Conservation (phyloP, 2,888 invertebrate species). For the Idaea dimidiata region DNA sequence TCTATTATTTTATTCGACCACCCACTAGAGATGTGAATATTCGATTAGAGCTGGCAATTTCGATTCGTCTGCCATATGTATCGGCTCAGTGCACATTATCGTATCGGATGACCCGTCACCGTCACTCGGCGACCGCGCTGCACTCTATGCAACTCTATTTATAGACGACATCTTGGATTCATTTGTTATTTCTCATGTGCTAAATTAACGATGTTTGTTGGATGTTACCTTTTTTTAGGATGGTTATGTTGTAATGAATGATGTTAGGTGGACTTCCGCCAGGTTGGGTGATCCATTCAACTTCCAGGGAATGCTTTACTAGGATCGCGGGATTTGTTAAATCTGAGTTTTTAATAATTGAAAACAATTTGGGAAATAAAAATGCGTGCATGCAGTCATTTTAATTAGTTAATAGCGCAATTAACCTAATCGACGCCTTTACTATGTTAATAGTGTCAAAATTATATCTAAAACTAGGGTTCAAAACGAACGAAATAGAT, state of each 20-base stretch:
- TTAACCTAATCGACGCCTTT: no score
- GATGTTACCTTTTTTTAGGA: background rate
- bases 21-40: conserved; percentile 23
- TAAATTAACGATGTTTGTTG: conserved; percentile 6
- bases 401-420: no score
- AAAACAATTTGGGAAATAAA: no score
- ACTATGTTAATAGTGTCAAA: no score
- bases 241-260: background rate
- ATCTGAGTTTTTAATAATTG: no score
- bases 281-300: no score
- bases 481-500: no score
- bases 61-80: conserved; percentile 68
- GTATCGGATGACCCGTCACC: conserved; percentile 70
- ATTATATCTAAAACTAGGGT: no score
- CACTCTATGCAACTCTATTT: conserved; percentile 62
- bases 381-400: no score
- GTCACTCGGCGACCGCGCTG: conserved; percentile 44
- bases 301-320: no score
- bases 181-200: conserved; percentile 28
- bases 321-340: no score
- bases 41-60: conserved; percentile 33
- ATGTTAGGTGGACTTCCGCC: no score
- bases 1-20: conserved; percentile 13
- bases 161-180: conserved; percentile 39
- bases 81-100: conserved; percentile 74